These are phyloP conservation scores for Darevskia mixta DNA, from an alignment of 2,797 vertebrate genomes.

Conservation along the genomic window DNA sequence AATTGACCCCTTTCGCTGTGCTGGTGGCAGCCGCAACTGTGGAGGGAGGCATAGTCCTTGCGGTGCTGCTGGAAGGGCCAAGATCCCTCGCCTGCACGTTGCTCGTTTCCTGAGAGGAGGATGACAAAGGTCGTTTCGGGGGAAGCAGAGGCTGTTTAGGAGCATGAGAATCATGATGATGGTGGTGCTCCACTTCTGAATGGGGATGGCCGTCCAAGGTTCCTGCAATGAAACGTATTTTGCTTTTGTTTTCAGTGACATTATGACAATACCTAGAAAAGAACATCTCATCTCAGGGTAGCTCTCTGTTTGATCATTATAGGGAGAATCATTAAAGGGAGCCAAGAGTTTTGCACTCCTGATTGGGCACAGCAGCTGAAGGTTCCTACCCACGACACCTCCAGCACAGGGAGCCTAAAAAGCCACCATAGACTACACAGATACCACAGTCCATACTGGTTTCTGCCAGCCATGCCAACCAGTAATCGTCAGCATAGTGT, in stretches of 20 bases:
- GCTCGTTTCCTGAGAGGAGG: constrained; percentile 81
- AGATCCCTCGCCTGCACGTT: constrained; percentile 74
- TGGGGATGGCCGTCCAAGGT: constrained; percentile 83
- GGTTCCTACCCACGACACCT: background rate
- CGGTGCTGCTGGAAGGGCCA: constrained; percentile 64
- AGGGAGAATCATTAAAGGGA: background rate
- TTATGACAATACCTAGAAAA: background rate
- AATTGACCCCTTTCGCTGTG: constrained; percentile 59
- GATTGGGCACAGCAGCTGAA: background rate
- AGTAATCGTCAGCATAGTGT: background rate
- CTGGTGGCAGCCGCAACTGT: constrained; percentile 55
- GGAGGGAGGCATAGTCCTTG: constrained; percentile 77
- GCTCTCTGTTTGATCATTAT: background rate
- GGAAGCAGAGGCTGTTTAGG: constrained; percentile 88
- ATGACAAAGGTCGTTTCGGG: constrained; percentile 89
- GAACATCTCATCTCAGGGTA: background rate
- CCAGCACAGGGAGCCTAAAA: background rate
- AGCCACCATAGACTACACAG: background rate
- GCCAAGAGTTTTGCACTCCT: background rate
- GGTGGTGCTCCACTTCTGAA: constrained; percentile 80
- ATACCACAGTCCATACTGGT: background rate
- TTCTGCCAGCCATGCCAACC: background rate
- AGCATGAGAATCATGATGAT: constrained; percentile 79
- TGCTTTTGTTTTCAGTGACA: background rate
- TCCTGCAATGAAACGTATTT: constrained; percentile 75